These are phyloP conservation scores for Cephalophus harveyi DNA, from an alignment of 2,113 vertebrate species.

Conservation along the genomic window DNA sequence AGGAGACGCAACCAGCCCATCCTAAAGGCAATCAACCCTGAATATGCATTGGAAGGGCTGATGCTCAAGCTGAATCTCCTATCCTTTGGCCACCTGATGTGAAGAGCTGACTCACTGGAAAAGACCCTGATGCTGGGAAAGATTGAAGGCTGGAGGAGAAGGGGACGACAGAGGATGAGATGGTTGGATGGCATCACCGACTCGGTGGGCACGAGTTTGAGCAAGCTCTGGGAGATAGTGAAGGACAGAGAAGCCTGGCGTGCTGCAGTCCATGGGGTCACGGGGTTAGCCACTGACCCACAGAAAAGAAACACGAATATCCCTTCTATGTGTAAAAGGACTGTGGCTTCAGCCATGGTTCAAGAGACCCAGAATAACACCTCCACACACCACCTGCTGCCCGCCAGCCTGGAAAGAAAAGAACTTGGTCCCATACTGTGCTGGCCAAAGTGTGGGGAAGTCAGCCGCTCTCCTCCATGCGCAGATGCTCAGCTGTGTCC, in stretches of 20 bases:
- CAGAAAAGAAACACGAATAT: neutral
- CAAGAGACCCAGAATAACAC: neutral
- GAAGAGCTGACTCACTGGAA: neutral
- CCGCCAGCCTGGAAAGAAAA: neutral
- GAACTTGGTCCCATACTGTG: accelerated
- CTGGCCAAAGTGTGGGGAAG: neutral
- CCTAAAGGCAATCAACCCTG: neutral
- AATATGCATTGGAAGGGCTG: neutral
- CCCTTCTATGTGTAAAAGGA: neutral
- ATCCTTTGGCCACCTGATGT: neutral
- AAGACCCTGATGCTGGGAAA: neutral
- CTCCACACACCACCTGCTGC: neutral
- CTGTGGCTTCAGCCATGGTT: too few species aligned
- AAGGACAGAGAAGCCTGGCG: neutral
- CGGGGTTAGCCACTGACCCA: neutral
- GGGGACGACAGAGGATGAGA: neutral
- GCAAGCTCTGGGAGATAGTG: neutral
- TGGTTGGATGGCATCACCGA: neutral
- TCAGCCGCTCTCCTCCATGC: accelerated
- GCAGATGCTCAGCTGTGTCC: accelerated
- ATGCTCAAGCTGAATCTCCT: neutral
- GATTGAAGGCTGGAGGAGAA: neutral
- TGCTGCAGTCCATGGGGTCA: neutral
- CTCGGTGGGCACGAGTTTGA: neutral
- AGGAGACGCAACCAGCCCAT: neutral